Evolutionary conservation across 1,140 invertebrate species (phyloP), one percentile per base, ranked within the genome.

Genomic region (Caerostris extrusa): DNA sequence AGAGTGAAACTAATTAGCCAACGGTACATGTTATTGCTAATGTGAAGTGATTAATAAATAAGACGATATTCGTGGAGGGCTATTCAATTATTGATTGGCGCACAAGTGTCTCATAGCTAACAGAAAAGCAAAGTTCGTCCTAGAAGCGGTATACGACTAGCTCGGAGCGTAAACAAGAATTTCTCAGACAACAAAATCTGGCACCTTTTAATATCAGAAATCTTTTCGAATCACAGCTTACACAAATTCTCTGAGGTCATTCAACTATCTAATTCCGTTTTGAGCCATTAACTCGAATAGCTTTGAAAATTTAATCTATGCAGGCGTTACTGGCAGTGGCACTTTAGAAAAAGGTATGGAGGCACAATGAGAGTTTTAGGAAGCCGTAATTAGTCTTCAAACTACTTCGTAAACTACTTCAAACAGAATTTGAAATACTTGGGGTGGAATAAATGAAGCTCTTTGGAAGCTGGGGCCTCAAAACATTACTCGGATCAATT

Each of bases 401-500:
- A 77, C 71, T 77, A 77, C 71, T 77, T 53, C 71, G 71, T 77
- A 77, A 77, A 77, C 71, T 77, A 50, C 71, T 77, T 77, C 71
- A 77, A 53, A 77, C 71, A 77, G 71, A 77, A 77, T 53, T 77
- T 34, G 8, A 53, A 34, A 77, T 77, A 77, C 71, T 77, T 77
- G 71, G 71, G 71, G 71, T 34, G 71, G 71, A 77, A 77, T 77
- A 50, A 77, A 77, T 50, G 71, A 53, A 77, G 19, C 71, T 77
- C 71, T 77, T 77, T 77, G 71, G 53, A 77, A 77, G 71, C 71
- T 77, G 71, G 71, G 71, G 34, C 71, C 53, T 77, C 71, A 77
- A 77, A 50, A 77, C 71, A 77, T 77, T 77, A 77, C 71, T 77
- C 71, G 71, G 71, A 77, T 77, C 71, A 77, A 77, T 77, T 77